Conservation (phyloP, 2,113 vertebrate genomes). For the Entomyzon cyanotis region DNA sequence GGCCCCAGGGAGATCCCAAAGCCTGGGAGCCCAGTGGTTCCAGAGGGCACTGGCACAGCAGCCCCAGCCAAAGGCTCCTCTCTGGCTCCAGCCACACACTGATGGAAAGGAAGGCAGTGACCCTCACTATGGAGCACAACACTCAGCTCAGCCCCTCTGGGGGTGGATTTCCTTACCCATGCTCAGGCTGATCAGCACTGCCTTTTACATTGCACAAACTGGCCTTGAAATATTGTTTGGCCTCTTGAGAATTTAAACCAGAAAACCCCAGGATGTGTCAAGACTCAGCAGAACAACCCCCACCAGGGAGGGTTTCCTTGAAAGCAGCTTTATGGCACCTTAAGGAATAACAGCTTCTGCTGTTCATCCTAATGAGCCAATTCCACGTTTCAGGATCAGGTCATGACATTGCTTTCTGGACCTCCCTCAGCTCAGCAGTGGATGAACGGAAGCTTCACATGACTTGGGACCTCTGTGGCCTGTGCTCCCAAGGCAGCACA, state of each 20-base stretch:
- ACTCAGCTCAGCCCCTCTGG: background rate
- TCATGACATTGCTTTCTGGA: background rate
- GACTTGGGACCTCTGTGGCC: background rate
- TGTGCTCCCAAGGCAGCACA: rapidly evolving
- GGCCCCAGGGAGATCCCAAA: rapidly evolving
- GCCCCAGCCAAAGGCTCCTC: background rate
- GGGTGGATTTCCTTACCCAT: background rate
- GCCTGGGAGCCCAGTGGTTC: too few relatives aligned
- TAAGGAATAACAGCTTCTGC: background rate
- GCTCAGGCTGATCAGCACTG: background rate
- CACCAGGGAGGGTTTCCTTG: background rate
- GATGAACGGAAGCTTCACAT: background rate
- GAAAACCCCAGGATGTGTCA: background rate
- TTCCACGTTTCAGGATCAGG: background rate
- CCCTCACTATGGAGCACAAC: background rate
- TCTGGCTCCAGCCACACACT: rapidly evolving
- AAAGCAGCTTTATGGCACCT: background rate
- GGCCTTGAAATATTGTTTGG: background rate
- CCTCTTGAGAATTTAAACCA: background rate
- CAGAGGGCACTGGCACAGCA: background rate
- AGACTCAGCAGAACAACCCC: background rate
- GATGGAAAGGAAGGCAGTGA: background rate
- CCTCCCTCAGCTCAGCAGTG: background rate
- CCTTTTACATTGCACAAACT: background rate
- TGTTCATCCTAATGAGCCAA: background rate